Evolutionary conservation across 2,888 invertebrate genomes (phyloP).

Genomic region (Mechanitis mazaeus): DNA sequence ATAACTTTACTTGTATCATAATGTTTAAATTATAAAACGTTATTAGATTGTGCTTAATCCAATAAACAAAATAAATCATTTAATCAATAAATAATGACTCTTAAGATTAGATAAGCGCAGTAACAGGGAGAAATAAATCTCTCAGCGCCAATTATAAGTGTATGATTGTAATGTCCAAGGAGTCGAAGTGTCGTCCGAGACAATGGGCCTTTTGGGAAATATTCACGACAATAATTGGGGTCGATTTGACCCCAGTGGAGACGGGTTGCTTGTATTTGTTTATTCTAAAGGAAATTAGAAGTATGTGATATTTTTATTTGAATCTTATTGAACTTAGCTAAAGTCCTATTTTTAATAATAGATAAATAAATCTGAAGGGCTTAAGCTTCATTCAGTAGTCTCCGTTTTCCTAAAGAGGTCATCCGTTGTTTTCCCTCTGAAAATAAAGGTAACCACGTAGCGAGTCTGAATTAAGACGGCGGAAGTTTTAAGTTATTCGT

Average conservation of each 20-base stretch:
- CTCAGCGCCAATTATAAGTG: conserved; percentile 44
- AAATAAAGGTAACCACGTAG: conserved; percentile 31
- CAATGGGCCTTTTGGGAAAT: conserved; percentile 65
- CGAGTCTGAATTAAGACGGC: conserved; percentile 25
- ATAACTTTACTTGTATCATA: too few relatives aligned
- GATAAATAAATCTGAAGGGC: neutral
- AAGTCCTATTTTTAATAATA: neutral
- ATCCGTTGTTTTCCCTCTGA: conserved; percentile 14
- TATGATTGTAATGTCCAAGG: conserved; percentile 54
- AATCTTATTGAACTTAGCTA: too few relatives aligned
- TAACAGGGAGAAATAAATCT: conserved; percentile 65
- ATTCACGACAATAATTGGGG: conserved; percentile 25
- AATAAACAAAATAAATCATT: conserved; percentile 23
- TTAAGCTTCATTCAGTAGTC: neutral
- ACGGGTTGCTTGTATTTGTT: conserved; percentile 1
- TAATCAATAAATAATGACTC: conserved; percentile 33
- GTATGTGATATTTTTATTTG: neutral
- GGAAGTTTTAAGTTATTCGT: conserved; percentile 48
- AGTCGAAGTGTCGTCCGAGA: conserved; percentile 39
- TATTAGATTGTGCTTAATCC: neutral
- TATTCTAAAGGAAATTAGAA: neutral
- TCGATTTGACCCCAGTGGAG: conserved; percentile 17
- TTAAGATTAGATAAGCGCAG: conserved; percentile 67
- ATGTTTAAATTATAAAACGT: too few relatives aligned
- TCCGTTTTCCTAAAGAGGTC: neutral